Conservation (phyloP, 1,140 invertebrate genomes). For the Leguminivora glycinivorella region DNA sequence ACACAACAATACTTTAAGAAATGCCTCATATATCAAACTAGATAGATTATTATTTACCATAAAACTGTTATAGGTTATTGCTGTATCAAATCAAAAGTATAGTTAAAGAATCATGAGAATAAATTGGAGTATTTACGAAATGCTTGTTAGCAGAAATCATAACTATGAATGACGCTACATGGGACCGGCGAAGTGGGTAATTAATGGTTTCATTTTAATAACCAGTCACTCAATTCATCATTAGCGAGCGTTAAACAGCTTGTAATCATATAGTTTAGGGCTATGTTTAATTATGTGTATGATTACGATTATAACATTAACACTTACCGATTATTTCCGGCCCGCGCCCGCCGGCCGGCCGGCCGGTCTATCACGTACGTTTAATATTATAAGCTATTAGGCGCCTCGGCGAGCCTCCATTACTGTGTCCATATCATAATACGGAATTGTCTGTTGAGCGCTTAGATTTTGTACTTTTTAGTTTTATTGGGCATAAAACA, state of each 20-base stretch:
- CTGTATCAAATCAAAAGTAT: constrained; percentile 1
- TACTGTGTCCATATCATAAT: constrained; percentile 78
- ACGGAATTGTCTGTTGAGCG: constrained; percentile 73
- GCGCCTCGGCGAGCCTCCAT: constrained; percentile 70
- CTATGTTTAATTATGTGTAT: constrained; percentile 22
- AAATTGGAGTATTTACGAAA: background rate
- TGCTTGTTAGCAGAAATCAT: constrained; percentile 1
- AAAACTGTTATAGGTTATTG: background rate
- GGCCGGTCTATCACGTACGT: constrained; percentile 64
- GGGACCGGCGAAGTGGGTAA: background rate
- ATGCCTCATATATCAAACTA: constrained; percentile 39
- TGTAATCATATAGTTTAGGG: constrained; percentile 26
- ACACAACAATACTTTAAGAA: constrained; percentile 39
- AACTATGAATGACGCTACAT: background rate
- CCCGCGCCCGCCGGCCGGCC: constrained; percentile 36
- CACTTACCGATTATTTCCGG: constrained; percentile 69
- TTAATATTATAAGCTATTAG: constrained; percentile 78
- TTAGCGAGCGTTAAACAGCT: constrained; percentile 25
- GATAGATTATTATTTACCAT: constrained; percentile 16
- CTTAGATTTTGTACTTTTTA: constrained; percentile 74
- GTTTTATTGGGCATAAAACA: constrained; percentile 67
- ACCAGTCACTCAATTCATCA: constrained; percentile 3
- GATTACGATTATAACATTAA: constrained; percentile 51
- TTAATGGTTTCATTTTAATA: constrained; percentile 23
- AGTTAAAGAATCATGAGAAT: background rate